Conservation (phyloP, 2,797 vertebrate species). For the Australoheros facetus region DNA sequence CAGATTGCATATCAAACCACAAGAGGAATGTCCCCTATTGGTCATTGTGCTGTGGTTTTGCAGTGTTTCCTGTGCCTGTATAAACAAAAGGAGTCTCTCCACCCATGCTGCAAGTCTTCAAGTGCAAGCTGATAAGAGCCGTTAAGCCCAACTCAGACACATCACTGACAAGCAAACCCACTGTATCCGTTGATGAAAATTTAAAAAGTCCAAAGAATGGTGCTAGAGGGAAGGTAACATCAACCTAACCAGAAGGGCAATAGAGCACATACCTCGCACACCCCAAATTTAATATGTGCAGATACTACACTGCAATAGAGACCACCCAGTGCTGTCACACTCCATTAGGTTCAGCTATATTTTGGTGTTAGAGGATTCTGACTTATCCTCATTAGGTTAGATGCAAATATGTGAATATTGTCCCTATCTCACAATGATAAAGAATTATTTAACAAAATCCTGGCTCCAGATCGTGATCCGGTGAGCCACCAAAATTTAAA, state of each 20-base stretch:
- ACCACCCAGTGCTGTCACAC: no score
- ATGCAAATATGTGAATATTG: no score
- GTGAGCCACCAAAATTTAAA: no score
- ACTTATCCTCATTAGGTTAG: no score
- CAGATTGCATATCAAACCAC: slow-evolving; percentile 48
- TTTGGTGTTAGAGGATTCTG: no score
- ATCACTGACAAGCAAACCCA: neutral
- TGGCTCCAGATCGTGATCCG: no score
- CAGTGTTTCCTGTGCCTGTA: slow-evolving; percentile 60
- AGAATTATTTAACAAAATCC: no score
- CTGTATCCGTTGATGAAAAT: neutral
- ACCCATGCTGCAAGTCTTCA: slow-evolving; percentile 14
- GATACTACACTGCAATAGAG: no score
- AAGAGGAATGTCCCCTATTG: slow-evolving; percentile 68
- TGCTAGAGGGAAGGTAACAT: neutral
- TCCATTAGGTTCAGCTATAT: no score
- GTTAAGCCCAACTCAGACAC: neutral
- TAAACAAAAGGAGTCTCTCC: slow-evolving; percentile 47
- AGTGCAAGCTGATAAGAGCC: neutral
- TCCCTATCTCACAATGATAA: no score
- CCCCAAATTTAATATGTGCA: no score
- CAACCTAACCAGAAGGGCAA: neutral
- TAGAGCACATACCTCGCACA: no score
- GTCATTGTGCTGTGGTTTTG: slow-evolving; percentile 59
- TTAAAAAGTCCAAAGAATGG: neutral